Evolutionary conservation across 2,888 invertebrate species (phyloP), one percentile per base, ranked within the genome.

Genomic region (Heterodera filipjevi): DNA sequence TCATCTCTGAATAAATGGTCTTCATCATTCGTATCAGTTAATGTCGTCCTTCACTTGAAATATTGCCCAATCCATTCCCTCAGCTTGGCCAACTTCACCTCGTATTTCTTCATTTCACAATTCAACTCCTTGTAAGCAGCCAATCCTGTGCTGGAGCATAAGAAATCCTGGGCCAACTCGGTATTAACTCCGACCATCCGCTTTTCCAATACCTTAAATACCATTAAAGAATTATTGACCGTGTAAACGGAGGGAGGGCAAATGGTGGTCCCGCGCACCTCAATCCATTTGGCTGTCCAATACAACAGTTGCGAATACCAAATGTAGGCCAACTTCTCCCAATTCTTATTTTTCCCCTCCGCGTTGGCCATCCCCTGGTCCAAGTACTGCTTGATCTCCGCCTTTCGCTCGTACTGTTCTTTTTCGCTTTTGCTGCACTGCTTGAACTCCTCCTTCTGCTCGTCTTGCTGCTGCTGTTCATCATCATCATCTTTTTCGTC

Each of bases 261-360:
- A 16, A 16, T 27, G 19, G 32, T 12, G 22, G 35, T 5, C 6
- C 12, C 3, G 33, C 32, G 16, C 64, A 66, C 68, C 68, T 75
- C 75, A 22, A 75, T 32, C 44, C 64, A 46, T 64, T 75, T 75
- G 8, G 66, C 66, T 22, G 46, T 22, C 75, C 75, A 75, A 75
- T 75, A 75, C 46, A 66, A 66, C 35, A 64, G 44, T 64, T 75
- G 30, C 39, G 66, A 53, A 46, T 75, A 75, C 75, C 75, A 75
- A 30, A 59, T 35, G 35, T 66, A 75, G 27, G 75, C 75, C 30
- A 75, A 66, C 30, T 75, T 75, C 30, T 75, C 75, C 66, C n/a
- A n/a, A n/a, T n/a, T 8, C 27, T 64, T 73, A 30, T 74, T 66
- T 27, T 44, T 32, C 27, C 27, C 66, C 22, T 49, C 46, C 30